Evolutionary conservation across 2,797 vertebrate species (phyloP).

Genomic region (Xyrichtys novacula): DNA sequence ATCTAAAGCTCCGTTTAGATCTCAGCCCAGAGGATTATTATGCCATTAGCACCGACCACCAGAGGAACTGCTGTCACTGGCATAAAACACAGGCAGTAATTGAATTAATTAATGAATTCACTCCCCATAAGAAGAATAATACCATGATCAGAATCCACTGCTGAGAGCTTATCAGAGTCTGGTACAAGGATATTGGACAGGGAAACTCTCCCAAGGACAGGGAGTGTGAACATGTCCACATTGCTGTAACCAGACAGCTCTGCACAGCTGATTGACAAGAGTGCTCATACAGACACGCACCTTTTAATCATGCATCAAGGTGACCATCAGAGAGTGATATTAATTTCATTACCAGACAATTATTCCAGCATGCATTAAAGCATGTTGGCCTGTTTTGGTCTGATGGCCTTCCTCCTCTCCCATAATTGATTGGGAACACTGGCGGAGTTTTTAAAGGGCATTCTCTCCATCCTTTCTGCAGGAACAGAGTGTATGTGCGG

Average conservation of each 20-base stretch:
- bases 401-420: slow-evolving; percentile 36
- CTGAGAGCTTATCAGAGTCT: slow-evolving; percentile 54
- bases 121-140: slow-evolving; percentile 56
- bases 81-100: slow-evolving; percentile 50
- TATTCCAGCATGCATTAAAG: slow-evolving; percentile 64
- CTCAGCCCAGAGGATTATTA: slow-evolving; percentile 62
- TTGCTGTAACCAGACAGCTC: neutral
- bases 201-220: slow-evolving; percentile 63
- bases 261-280: slow-evolving; percentile 60
- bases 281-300: slow-evolving; percentile 25
- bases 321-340: slow-evolving; percentile 61
- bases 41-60: slow-evolving; percentile 56
- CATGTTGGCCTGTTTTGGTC: slow-evolving; percentile 53
- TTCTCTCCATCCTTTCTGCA: slow-evolving; percentile 22
- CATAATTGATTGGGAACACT: slow-evolving; percentile 61
- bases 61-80: slow-evolving; percentile 44
- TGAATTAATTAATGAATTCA: slow-evolving; percentile 66
- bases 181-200: slow-evolving; percentile 26
- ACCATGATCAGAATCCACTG: slow-evolving; percentile 68
- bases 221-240: slow-evolving; percentile 22
- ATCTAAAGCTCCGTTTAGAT: slow-evolving; percentile 57
- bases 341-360: slow-evolving; percentile 70
- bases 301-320: slow-evolving; percentile 72
- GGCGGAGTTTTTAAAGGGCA: slow-evolving; percentile 67
- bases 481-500: slow-evolving; percentile 13